Evolutionary conservation across 92 coral and sea anemone species (phyloP).

Genomic region (Isaurus tuberculatus): DNA sequence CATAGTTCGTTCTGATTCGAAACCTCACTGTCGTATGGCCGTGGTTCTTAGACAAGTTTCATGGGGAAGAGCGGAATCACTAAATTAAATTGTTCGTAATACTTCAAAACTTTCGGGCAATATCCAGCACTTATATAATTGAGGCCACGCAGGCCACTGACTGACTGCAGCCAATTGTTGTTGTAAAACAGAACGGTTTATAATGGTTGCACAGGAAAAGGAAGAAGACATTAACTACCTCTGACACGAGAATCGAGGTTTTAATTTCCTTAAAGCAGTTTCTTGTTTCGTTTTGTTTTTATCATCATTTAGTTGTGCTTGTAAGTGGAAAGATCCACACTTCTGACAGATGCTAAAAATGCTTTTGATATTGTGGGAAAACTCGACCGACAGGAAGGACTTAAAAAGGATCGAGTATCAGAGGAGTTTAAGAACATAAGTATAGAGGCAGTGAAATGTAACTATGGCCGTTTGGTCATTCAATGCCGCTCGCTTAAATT

Average conservation of each 20-base stretch:
- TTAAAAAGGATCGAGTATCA: slow-evolving; percentile 29
- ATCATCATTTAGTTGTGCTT: neutral
- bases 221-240: neutral
- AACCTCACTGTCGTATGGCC: neutral
- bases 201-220: slow-evolving; percentile 3
- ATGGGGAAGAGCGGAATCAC: slow-evolving; percentile 24
- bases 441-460: neutral
- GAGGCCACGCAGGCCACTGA: slow-evolving; percentile 11
- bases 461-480: slow-evolving; percentile 32
- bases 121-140: neutral
- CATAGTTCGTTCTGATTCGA: neutral
- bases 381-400: slow-evolving; percentile 41
- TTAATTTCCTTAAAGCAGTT: slow-evolving; percentile 28
- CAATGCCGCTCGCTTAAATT: slow-evolving; percentile 23
- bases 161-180: neutral
- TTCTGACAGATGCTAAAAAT: slow-evolving; percentile 33
- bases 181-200: slow-evolving; percentile 3
- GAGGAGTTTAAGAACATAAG: slow-evolving; percentile 23
- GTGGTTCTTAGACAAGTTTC: slow-evolving; percentile 1
- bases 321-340: slow-evolving; percentile 3
- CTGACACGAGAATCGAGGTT: slow-evolving; percentile 3
- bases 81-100: slow-evolving; percentile 35
- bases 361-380: slow-evolving; percentile 36
- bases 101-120: slow-evolving; percentile 31
- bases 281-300: neutral